Conservation (phyloP, 2,797 vertebrate genomes). For the Sparus aurata region DNA sequence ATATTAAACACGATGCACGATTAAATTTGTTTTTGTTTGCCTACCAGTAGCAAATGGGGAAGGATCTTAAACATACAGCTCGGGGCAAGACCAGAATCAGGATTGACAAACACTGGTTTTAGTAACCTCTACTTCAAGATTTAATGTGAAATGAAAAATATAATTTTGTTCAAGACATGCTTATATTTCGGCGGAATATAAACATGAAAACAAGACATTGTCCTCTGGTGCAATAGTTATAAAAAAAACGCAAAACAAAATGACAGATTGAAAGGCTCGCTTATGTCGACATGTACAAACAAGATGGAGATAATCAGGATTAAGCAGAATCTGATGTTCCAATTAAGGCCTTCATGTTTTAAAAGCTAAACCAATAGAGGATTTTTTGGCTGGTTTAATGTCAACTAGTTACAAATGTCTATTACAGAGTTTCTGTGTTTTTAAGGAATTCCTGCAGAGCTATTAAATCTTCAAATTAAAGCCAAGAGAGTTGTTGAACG, state of each 20-base stretch:
- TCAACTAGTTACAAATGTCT: neutral
- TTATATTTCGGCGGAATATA: no score
- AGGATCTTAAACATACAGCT: no score
- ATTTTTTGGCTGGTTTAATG: conserved; percentile 24
- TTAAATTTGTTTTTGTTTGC: neutral
- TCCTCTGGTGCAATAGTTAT: neutral
- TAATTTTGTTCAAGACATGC: no score
- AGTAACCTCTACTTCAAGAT: no score
- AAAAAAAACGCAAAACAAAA: neutral
- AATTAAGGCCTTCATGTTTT: conserved; percentile 18
- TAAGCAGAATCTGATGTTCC: conserved; percentile 28
- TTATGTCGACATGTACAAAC: conserved; percentile 22
- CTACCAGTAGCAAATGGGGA: neutral
- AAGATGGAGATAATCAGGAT: conserved; percentile 55
- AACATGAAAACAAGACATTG: no score
- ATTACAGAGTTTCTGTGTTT: neutral
- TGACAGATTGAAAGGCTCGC: neutral
- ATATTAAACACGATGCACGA: neutral
- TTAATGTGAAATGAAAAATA: no score
- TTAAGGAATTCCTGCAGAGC: neutral
- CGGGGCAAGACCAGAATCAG: no score
- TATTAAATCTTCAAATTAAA: conserved; percentile 4
- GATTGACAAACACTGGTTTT: no score
- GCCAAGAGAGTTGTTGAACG: neutral
- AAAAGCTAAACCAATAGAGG: conserved; percentile 7